Evolutionary conservation across 2,113 vertebrate species (phyloP).

Genomic region (Struthidea cinerea): DNA sequence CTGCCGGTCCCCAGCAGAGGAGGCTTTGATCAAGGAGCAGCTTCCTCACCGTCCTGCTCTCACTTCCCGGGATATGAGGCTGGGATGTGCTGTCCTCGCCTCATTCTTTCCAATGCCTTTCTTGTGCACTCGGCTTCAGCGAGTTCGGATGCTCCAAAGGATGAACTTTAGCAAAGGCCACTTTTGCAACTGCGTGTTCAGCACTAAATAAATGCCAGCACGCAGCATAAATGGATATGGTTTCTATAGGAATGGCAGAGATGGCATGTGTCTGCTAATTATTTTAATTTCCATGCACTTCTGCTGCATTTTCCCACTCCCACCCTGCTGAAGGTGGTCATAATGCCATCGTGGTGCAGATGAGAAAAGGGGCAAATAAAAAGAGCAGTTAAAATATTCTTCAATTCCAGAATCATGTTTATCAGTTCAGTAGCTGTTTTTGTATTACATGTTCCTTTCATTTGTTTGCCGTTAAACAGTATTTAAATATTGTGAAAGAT

Average conservation of each 20-base stretch:
- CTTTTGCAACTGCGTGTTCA: background rate
- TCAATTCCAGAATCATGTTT: background rate
- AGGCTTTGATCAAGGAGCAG: background rate
- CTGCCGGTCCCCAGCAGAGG: background rate
- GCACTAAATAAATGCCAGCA: background rate
- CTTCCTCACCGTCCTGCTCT: background rate
- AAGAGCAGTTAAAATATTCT: background rate
- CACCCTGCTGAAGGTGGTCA: background rate
- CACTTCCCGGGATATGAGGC: background rate
- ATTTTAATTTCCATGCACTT: background rate
- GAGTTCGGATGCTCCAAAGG: background rate
- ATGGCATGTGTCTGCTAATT: background rate
- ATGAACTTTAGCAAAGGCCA: background rate
- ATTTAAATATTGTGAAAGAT: background rate
- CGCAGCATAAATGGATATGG: background rate
- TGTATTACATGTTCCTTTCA: background rate
- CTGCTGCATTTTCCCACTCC: background rate
- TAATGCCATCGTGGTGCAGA: background rate
- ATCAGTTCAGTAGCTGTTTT: background rate
- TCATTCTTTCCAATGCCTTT: background rate
- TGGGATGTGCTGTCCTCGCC: background rate
- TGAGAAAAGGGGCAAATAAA: background rate
- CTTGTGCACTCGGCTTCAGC: background rate
- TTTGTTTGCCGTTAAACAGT: background rate
- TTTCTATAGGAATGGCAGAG: background rate